A percentile compares a stretch with the other conserved stretches of the same genome.
phyloP scores from a whole-genome alignment of 2,888 invertebrate genomes.

The Andrena praecox region DNA sequence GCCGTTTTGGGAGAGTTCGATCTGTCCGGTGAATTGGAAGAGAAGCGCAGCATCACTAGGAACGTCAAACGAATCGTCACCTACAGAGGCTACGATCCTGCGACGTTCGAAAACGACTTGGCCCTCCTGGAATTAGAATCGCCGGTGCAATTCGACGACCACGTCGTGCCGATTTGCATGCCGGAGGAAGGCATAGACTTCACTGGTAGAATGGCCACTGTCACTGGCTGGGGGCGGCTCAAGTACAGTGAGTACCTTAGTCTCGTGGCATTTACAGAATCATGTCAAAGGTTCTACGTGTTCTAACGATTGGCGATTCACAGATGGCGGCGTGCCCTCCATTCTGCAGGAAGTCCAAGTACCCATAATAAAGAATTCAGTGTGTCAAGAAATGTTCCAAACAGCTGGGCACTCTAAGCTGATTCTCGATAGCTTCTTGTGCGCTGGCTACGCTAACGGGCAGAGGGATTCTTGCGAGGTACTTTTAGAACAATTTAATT shows the following conservation, averaged over 20 bases:
- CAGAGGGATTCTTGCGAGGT: constrained; percentile 97
- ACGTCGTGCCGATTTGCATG: constrained; percentile 97
- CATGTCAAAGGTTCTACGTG: not conserved
- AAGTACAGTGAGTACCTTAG: constrained; percentile 89
- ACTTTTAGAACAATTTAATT: constrained; percentile 52
- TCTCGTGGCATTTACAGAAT: not conserved
- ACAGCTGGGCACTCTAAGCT: constrained; percentile 95
- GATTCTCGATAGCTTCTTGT: constrained; percentile 94
- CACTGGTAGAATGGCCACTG: constrained; percentile 94
- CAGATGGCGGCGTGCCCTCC: constrained; percentile 94
- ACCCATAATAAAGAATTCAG: constrained; percentile 95
- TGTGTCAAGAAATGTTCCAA: constrained; percentile 97
- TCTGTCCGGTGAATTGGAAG: constrained; percentile 93
- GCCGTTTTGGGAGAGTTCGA: constrained; percentile 97
- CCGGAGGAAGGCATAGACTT: constrained; percentile 92
- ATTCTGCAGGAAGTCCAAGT: constrained; percentile 96
- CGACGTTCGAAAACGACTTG: constrained; percentile 96
- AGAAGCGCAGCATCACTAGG: constrained; percentile 91
- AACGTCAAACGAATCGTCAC: constrained; percentile 94
- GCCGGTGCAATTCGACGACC: constrained; percentile 93
- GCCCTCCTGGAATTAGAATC: constrained; percentile 94
- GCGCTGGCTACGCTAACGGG: constrained; percentile 96
- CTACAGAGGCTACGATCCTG: constrained; percentile 93
- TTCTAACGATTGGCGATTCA: constrained; percentile 10
- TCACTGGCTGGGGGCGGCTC: constrained; percentile 96